phyloP scores from a whole-genome alignment of 2,888 invertebrate species.

The Dryocosmus kuriphilus region DNA sequence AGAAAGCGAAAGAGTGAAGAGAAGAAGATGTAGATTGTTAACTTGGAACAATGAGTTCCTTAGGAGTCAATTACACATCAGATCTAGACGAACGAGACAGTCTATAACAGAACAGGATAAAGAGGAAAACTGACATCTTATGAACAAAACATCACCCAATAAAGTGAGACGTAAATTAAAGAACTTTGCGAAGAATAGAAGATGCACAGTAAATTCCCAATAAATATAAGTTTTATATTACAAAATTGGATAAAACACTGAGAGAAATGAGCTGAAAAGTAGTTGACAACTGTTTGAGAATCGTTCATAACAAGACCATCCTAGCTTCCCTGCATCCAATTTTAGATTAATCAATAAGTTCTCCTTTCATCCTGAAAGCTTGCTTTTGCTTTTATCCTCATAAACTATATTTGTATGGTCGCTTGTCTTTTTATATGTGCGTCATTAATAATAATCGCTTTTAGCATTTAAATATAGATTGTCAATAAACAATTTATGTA shows the following conservation, averaged over 20 bases:
- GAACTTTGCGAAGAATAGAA: slow-evolving; percentile 26
- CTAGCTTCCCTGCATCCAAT: neutral
- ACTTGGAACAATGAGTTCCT: slow-evolving; percentile 56
- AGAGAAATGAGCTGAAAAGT: neutral
- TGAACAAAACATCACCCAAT: slow-evolving; percentile 57
- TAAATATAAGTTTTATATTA: neutral
- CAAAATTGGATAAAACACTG: neutral
- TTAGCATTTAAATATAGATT: neutral
- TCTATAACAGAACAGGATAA: slow-evolving; percentile 44
- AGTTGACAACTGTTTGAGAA: too few relatives aligned
- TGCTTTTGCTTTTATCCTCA: neutral
- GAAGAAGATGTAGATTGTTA: slow-evolving; percentile 56
- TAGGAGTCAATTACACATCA: slow-evolving; percentile 57
- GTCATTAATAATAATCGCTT: neutral
- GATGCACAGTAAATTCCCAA: neutral
- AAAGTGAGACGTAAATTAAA: slow-evolving; percentile 57
- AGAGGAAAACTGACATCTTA: slow-evolving; percentile 42
- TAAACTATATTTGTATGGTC: neutral
- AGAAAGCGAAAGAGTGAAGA: slow-evolving; percentile 44
- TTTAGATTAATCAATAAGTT: neutral
- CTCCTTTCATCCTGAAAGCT: neutral
- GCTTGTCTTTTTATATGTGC: neutral
- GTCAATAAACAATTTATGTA: neutral
- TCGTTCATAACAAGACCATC: neutral
- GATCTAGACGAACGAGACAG: slow-evolving; percentile 53